Percentiles rank a stretch among this genome's conserved stretches.
phyloP scores from a whole-genome alignment of 37 sponge, comb jelly and placozoan genomes.

The Theonella swinhoei region DNA sequence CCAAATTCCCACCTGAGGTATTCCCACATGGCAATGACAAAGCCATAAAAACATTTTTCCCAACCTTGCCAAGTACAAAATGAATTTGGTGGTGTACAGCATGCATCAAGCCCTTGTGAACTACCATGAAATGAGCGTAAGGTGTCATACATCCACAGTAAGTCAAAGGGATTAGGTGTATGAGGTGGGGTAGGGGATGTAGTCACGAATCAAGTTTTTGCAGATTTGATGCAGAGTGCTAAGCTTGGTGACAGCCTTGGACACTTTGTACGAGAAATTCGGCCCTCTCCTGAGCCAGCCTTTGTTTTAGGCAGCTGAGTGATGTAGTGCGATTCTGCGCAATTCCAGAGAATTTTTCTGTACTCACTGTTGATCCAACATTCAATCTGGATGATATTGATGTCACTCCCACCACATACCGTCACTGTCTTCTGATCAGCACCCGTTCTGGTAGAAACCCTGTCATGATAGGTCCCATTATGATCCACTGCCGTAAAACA shows the following conservation, averaged over 20 bases:
- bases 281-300: not conserved
- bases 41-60: no score
- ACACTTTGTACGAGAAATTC: not conserved
- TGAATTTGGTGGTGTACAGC: no score
- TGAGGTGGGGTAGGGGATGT: no score
- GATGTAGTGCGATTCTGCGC: not conserved
- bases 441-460: not conserved
- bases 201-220: not conserved
- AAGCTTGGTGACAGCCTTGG: not conserved
- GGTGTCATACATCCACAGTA: no score
- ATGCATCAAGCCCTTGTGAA: no score
- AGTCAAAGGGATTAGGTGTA: no score
- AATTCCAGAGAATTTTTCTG: not conserved
- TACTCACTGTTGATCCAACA: slow-evolving; percentile 8
- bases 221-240: not conserved
- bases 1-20: no score
- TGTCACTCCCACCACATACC: slow-evolving; percentile 1
- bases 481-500: not conserved
- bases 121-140: no score
- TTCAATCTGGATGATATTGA: slow-evolving; percentile 7
- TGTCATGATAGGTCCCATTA: not conserved
- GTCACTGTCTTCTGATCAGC: not conserved
- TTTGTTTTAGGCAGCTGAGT: not conserved
- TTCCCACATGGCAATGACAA: no score
- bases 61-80: no score